A percentile compares a stretch with the other conserved stretches of the same genome.
phyloP scores from a whole-genome alignment of 2,113 vertebrate species.

The Atrichornis clamosus region DNA sequence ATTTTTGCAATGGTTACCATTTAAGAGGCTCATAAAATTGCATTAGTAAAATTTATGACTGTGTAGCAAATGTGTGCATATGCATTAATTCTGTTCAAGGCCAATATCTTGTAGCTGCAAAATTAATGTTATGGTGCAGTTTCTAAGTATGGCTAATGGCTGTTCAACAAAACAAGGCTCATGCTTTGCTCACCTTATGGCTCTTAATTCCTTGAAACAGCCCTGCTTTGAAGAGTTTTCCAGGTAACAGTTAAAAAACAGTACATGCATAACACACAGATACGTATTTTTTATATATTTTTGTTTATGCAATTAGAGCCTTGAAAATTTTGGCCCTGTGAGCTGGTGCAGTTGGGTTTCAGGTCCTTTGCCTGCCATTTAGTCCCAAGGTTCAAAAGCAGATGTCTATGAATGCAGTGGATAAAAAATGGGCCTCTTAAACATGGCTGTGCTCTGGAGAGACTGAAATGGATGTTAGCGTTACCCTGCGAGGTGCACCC shows the following conservation, averaged over 20 bases:
- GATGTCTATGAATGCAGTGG: not conserved
- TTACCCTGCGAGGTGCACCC: not conserved
- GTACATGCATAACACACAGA: rapidly evolving
- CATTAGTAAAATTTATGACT: slow-evolving; percentile 15
- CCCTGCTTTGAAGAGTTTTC: not conserved
- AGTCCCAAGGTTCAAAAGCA: not conserved
- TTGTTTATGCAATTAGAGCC: not conserved
- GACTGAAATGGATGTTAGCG: not conserved
- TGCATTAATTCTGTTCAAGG: not conserved
- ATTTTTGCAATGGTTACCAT: not conserved
- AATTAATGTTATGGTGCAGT: not conserved
- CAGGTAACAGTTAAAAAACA: not conserved
- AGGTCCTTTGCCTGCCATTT: not conserved
- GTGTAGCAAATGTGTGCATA: not conserved
- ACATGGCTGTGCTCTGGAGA: not conserved
- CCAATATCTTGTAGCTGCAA: not conserved
- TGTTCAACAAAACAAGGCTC: not conserved
- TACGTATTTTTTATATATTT: not conserved
- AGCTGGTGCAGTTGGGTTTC: not conserved
- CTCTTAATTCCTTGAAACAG: not conserved
- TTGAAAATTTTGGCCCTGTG: not conserved
- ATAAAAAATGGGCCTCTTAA: not conserved
- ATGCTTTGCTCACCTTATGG: not conserved
- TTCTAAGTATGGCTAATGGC: not conserved
- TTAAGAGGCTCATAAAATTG: not conserved